phyloP scores from a whole-genome alignment of 2,113 vertebrate genomes.

The Zeus faber region DNA sequence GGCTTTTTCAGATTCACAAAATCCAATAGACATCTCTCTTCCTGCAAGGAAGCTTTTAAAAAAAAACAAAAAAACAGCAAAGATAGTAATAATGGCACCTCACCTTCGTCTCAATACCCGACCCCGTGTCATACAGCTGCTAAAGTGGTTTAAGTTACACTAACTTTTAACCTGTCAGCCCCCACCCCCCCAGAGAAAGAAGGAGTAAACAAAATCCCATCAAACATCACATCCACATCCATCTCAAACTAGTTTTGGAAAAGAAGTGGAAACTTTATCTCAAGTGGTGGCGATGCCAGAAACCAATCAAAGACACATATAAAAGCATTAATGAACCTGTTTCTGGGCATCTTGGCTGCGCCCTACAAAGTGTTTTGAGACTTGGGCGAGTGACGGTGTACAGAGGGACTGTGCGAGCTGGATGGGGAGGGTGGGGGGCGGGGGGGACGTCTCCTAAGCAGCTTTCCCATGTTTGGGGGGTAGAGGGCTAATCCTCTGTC shows the following conservation, averaged over 20 bases:
- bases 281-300: constrained; percentile 50
- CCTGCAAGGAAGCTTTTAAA: constrained; percentile 38
- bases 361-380: constrained; percentile 54
- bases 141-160: too few relatives aligned
- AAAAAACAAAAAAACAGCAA: constrained; percentile 2
- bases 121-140: too few relatives aligned
- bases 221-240: constrained; percentile 62
- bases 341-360: constrained; percentile 69
- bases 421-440: constrained; percentile 53
- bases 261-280: constrained; percentile 62
- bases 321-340: constrained; percentile 68
- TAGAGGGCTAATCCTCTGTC: constrained; percentile 82
- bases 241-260: constrained; percentile 61
- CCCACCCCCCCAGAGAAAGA: too few relatives aligned
- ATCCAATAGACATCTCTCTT: constrained; percentile 27
- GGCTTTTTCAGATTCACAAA: constrained; percentile 46
- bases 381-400: constrained; percentile 63
- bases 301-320: constrained; percentile 64
- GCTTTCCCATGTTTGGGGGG: constrained; percentile 77
- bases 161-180: too few relatives aligned
- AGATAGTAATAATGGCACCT: not conserved
- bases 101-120: too few relatives aligned
- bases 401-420: constrained; percentile 56
- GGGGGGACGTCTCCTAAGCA: constrained; percentile 70
- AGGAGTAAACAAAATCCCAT: constrained; percentile 62